Evolutionary conservation across 2,113 vertebrate species (phyloP), one percentile per base, ranked within the genome.

Genomic region (Rafetus swinhoei): DNA sequence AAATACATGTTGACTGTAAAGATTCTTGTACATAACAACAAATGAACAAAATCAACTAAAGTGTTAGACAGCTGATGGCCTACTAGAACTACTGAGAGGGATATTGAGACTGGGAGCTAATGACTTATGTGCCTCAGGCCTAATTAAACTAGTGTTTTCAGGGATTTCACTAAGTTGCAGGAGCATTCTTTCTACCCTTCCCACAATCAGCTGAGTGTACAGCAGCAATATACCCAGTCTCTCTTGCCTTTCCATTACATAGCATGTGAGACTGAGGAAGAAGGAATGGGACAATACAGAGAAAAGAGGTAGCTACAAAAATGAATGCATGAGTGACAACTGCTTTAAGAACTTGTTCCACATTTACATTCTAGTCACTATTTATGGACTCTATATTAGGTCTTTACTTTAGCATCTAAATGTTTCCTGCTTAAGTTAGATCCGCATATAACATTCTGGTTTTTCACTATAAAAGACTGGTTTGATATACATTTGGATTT

Each of bases 1-100:
- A 98, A 98, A 98, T 95, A 98, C 98, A 98, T 74, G 96, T 98
- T 97, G 97, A 98, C 96, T 95, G 96, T 97, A 97, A 98, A 97
- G 95, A 97, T 94, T 97, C 93, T 98, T 96, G 96, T 96, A 98
- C 91, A 98, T 94, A 96, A 97, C 98, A 97, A 98, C 96, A 98
- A 88, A 97, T 93, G 93, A 98, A 98, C 96, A 98, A 97, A 97
- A 97, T 95, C 86, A 96, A 92, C 54, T 86, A 76, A 85, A 93
- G 55, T 96, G 89, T 81, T 3, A 0, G 55, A 95, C 79, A 88
- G 89, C 25, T 94, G 82, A 95, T n/a, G 57, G 88, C 81, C 97
- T 95, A 90, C 91, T 93, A 82, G 90, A 91, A 83, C 90, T 93
- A 95, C 59, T 89, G 53, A 86, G 35, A 95, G 80, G 45, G 90